phyloP scores from a whole-genome alignment of 1,140 invertebrate species.

The Euura saliciscinereae region DNA sequence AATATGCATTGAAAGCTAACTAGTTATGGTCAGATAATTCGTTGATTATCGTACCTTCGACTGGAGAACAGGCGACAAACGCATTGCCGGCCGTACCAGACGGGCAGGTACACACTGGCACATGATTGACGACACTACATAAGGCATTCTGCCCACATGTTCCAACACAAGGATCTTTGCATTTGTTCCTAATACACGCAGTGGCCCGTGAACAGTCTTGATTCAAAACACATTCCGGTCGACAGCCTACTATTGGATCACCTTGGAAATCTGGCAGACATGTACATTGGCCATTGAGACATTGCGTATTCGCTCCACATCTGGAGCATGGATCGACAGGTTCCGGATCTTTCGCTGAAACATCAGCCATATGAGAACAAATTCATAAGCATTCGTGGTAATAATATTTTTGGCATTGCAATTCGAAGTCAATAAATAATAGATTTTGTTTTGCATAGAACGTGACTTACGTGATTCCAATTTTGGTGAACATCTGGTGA shows the following conservation, averaged over 20 bases:
- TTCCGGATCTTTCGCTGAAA: conserved; percentile 42
- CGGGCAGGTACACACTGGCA: conserved; percentile 74
- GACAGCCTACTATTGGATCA: conserved; percentile 71
- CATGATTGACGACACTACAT: conserved; percentile 73
- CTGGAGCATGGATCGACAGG: conserved; percentile 67
- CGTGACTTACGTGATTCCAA: conserved; percentile 37
- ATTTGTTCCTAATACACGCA: conserved; percentile 74
- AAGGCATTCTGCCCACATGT: conserved; percentile 71
- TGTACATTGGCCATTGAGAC: conserved; percentile 66
- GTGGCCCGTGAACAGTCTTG: conserved; percentile 70
- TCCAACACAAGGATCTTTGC: conserved; percentile 71
- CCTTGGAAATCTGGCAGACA: conserved; percentile 72
- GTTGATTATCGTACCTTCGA: conserved; percentile 40
- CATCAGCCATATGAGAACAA: conserved; percentile 18
- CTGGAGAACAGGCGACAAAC: conserved; percentile 64
- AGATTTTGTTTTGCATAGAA: conserved; percentile 58
- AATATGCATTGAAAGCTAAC: conserved; percentile 15
- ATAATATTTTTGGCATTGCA: conserved; percentile 11
- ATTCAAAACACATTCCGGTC: conserved; percentile 74
- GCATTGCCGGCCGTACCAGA: conserved; percentile 67
- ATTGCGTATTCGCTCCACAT: conserved; percentile 70
- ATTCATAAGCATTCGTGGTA: not conserved
- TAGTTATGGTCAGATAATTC: conserved; percentile 15
- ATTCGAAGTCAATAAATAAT: conserved; percentile 67
- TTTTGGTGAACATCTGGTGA: conserved; percentile 58